A percentile compares a stretch with the other conserved stretches of the same genome.
Conservation (phyloP, 1,140 invertebrate species). For the Orchestia grillus region DNA sequence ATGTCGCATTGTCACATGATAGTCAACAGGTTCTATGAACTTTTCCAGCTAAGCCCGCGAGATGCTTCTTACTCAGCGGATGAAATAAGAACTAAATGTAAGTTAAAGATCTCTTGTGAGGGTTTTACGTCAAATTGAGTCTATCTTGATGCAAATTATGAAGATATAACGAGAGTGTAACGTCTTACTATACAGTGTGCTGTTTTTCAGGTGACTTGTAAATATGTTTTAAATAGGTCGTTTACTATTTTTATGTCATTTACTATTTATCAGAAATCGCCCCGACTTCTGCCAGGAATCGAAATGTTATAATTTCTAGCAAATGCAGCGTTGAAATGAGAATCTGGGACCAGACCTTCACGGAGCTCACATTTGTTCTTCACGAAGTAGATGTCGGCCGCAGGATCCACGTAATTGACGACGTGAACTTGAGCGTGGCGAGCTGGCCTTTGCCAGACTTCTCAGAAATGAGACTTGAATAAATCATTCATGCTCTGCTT, state of each 20-base stretch:
- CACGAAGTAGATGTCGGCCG: not conserved
- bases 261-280: not conserved
- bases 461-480: not conserved
- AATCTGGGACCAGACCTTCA: not conserved
- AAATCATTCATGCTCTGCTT: conserved; percentile 1
- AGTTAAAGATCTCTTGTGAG: not conserved
- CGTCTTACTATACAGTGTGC: not conserved
- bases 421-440: not conserved
- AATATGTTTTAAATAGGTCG: not conserved
- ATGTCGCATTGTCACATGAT: not conserved
- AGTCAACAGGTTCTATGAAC: not conserved
- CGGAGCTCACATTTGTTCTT: not conserved
- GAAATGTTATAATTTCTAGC: not conserved
- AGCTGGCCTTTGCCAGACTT: not conserved
- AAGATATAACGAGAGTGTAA: not conserved
- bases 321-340: not conserved
- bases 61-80: not conserved
- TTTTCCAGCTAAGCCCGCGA: not conserved
- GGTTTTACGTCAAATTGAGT: not conserved
- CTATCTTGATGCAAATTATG: not conserved
- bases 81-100: not conserved
- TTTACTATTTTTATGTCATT: not conserved
- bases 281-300: not conserved
- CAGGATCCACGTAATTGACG: not conserved
- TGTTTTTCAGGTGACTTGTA: not conserved